Conservation (phyloP, 2,888 invertebrate genomes). For the Tuta absoluta region DNA sequence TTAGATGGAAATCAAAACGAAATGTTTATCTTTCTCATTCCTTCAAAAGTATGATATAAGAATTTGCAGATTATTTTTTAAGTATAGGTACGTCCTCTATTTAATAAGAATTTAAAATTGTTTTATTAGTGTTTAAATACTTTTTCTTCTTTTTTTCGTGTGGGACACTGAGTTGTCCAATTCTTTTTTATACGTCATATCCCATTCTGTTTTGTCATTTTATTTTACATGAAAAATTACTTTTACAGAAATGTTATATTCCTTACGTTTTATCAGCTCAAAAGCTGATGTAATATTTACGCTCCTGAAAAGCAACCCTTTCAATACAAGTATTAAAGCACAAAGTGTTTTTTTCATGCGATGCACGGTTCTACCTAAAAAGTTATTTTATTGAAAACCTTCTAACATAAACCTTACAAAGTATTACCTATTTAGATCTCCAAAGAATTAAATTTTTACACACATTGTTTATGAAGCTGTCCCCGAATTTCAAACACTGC, state of each 20-base stretch:
- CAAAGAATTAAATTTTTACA: background rate
- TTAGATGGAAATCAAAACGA: constrained; percentile 40
- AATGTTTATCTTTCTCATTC: constrained; percentile 56
- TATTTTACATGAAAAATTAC: background rate
- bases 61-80: too few relatives aligned
- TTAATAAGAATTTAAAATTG: too few relatives aligned
- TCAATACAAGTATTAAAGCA: background rate
- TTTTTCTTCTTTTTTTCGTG: too few relatives aligned
- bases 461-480: too few relatives aligned
- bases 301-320: constrained; percentile 9
- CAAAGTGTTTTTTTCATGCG: constrained; percentile 1
- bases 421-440: background rate
- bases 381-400: background rate
- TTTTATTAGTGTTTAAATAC: too few relatives aligned
- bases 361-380: background rate
- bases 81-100: too few relatives aligned
- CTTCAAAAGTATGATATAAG: constrained; percentile 44
- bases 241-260: background rate
- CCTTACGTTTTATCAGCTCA: background rate
- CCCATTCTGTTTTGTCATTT: background rate
- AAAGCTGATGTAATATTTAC: constrained; percentile 3
- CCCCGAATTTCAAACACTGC: too few relatives aligned
- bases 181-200: too few relatives aligned
- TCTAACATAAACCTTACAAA: background rate
- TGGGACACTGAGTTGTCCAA: too few relatives aligned